Evolutionary conservation across 30 jellyfish, hydroid and myxozoan genomes (phyloP).

Genomic region (Chironex yamaguchii): DNA sequence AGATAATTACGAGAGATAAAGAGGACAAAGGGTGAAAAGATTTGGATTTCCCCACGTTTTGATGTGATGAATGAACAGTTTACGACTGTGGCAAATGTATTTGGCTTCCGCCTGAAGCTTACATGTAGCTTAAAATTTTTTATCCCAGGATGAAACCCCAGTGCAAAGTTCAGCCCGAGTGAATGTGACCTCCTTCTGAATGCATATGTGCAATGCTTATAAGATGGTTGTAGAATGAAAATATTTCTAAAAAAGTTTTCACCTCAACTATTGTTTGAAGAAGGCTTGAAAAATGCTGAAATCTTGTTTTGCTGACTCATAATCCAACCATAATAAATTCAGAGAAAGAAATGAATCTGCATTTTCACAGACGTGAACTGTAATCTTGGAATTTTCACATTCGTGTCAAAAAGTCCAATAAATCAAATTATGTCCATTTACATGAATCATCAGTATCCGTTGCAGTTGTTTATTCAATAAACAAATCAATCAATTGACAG

Average conservation of each 20-base stretch:
- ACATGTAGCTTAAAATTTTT: too few relatives aligned
- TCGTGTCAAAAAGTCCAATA: background rate
- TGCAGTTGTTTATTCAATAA: background rate
- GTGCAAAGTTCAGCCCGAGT: too few relatives aligned
- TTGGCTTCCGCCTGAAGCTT: too few relatives aligned
- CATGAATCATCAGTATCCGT: background rate
- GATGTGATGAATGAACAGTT: too few relatives aligned
- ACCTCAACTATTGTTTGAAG: background rate
- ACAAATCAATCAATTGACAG: background rate
- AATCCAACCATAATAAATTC: background rate
- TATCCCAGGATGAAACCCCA: too few relatives aligned
- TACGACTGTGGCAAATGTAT: too few relatives aligned
- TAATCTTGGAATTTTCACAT: background rate
- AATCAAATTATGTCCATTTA: background rate
- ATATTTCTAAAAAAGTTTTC: background rate
- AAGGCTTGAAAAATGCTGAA: background rate
- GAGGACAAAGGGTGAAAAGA: too few relatives aligned
- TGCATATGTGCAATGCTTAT: background rate
- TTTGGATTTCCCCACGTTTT: too few relatives aligned
- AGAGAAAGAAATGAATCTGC: background rate
- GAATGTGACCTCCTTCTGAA: too few relatives aligned
- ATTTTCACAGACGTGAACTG: background rate
- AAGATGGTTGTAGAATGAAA: background rate
- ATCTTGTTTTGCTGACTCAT: background rate
- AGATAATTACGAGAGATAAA: too few relatives aligned